Percentiles rank a stretch among this genome's conserved stretches.
phyloP scores from a whole-genome alignment of 2,797 vertebrate genomes.

The Hirundo rustica region DNA sequence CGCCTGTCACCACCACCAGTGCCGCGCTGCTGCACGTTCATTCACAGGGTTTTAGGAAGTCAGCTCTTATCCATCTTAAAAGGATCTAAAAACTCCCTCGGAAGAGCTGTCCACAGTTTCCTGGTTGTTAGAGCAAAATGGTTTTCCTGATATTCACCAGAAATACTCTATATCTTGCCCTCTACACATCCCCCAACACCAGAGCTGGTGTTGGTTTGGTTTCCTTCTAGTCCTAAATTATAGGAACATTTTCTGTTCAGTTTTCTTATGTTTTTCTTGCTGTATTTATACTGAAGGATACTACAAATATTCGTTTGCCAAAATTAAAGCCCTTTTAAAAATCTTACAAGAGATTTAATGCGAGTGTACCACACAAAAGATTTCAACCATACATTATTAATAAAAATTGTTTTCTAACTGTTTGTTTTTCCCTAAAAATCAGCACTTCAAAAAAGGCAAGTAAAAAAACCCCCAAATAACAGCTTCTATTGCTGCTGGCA shows the following conservation, averaged over 20 bases:
- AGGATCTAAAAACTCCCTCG: not conserved
- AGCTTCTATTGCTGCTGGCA: not conserved
- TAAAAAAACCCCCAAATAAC: not conserved
- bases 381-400: not conserved
- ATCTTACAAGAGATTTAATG: not conserved
- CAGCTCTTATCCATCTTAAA: not conserved
- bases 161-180: not conserved
- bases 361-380: not conserved
- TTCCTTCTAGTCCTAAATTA: not conserved
- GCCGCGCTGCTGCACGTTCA: rapidly evolving
- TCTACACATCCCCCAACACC: not conserved
- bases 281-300: not conserved
- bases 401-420: not conserved
- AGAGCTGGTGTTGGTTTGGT: not conserved
- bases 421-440: not conserved
- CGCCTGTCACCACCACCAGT: not conserved
- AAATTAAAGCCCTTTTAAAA: not conserved
- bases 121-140: not conserved
- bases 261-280: not conserved
- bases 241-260: not conserved
- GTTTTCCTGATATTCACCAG: not conserved
- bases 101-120: not conserved
- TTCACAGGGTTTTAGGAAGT: not conserved
- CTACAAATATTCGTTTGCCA: not conserved
- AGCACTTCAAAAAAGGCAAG: not conserved